Conservation (phyloP, 2,113 vertebrate species). For the Odocoileus virginianus region DNA sequence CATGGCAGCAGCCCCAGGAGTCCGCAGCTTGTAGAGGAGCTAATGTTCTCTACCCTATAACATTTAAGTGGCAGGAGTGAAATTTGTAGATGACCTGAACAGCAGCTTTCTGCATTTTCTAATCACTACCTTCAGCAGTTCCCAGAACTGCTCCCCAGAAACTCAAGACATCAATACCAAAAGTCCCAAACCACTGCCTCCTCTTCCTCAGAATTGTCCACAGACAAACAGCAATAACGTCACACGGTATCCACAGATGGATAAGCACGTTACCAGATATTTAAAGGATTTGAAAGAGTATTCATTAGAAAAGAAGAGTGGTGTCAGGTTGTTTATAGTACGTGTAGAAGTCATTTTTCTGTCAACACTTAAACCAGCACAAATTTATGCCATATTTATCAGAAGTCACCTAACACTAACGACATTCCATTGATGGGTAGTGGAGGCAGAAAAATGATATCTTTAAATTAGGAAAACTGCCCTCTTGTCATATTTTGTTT, state of each 20-base stretch:
- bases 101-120: neutral
- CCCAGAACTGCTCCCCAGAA: neutral
- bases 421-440: neutral
- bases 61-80: neutral
- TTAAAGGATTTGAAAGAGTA: neutral
- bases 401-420: neutral
- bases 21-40: constrained; percentile 50
- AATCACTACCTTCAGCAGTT: neutral
- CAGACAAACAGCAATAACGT: neutral
- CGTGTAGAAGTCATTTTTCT: neutral
- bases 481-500: neutral
- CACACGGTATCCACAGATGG: neutral
- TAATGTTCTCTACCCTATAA: constrained; percentile 15
- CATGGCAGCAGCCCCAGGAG: constrained; percentile 72
- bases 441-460: neutral
- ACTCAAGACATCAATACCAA: neutral
- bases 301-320: neutral
- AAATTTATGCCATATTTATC: neutral
- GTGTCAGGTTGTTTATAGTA: neutral
- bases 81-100: neutral
- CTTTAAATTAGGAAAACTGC: neutral
- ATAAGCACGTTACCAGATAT: neutral
- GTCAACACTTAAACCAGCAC: neutral
- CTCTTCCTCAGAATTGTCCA: neutral
- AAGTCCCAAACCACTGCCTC: rapidly evolving